A percentile compares a stretch with the other conserved stretches of the same genome.
Evolutionary conservation across 2,113 vertebrate genomes (phyloP).

Genomic region (Uropsilus gracilis): DNA sequence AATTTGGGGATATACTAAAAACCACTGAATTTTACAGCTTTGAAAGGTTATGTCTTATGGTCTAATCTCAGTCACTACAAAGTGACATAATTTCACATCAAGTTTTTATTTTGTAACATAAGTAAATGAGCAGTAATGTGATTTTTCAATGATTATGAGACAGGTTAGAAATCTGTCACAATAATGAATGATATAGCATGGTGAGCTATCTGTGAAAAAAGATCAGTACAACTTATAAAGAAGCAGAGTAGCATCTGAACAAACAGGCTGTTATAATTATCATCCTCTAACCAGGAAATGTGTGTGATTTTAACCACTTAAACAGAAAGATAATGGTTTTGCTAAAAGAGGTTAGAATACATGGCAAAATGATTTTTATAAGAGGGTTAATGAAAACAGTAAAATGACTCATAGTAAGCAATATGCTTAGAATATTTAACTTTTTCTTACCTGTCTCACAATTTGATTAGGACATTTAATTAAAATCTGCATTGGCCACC

Average conservation of each 20-base stretch:
- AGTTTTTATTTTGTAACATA: not conserved
- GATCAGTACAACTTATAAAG: not conserved
- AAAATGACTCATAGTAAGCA: not conserved
- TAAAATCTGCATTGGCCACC: slow-evolving; percentile 99
- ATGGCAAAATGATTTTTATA: slow-evolving; percentile 16
- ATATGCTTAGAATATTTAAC: too few species aligned
- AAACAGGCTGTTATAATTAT: not conserved
- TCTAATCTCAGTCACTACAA: not conserved
- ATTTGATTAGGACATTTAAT: slow-evolving; percentile 99
- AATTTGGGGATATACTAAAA: not conserved
- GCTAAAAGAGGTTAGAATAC: not conserved
- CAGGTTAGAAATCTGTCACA: not conserved
- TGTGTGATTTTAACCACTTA: not conserved
- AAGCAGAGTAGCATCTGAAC: not conserved
- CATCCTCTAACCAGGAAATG: not conserved
- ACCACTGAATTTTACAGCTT: not conserved
- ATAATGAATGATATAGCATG: not conserved
- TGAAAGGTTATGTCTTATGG: not conserved
- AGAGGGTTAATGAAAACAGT: not conserved
- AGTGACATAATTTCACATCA: not conserved
- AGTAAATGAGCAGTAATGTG: not conserved
- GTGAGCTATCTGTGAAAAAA: not conserved
- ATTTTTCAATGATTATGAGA: not conserved
- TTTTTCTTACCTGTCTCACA: slow-evolving; percentile 93
- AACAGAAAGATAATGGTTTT: not conserved